Evolutionary conservation across 2,888 invertebrate genomes (phyloP).

Genomic region (Merodon equestris): DNA sequence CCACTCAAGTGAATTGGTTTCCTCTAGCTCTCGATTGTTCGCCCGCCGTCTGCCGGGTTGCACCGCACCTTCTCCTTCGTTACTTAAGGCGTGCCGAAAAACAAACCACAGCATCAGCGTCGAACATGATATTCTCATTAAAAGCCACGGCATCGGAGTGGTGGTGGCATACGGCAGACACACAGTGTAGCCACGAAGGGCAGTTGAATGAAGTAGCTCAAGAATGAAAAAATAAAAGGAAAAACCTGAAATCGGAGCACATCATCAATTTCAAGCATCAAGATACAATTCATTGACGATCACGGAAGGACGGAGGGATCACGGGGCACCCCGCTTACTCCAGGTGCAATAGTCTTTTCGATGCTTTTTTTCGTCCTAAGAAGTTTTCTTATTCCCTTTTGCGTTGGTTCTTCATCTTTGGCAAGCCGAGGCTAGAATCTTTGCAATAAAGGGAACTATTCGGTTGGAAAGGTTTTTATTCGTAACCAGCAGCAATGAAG

Average conservation of each 20-base stretch:
- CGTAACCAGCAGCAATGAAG: background rate
- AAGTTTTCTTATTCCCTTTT: slow-evolving; percentile 39
- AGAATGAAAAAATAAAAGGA: slow-evolving; percentile 19
- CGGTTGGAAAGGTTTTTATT: slow-evolving; percentile 31
- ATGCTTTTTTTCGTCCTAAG: no score
- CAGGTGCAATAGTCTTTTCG: slow-evolving; percentile 54
- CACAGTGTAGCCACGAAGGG: background rate
- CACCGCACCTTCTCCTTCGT: slow-evolving; percentile 1
- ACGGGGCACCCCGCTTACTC: slow-evolving; percentile 5
- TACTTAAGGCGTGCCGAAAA: slow-evolving; percentile 52
- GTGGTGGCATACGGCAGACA: background rate
- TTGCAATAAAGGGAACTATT: slow-evolving; percentile 51
- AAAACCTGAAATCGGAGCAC: slow-evolving; percentile 52
- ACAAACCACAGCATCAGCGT: slow-evolving; percentile 62
- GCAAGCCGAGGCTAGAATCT: slow-evolving; percentile 36
- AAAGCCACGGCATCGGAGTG: background rate
- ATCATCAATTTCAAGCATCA: slow-evolving; percentile 49
- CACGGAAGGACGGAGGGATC: background rate
- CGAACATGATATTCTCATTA: slow-evolving; percentile 66
- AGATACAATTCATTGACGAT: slow-evolving; percentile 21
- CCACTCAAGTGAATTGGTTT: slow-evolving; percentile 56
- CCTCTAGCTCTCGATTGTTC: background rate
- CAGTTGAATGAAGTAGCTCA: slow-evolving; percentile 25
- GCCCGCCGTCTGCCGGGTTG: background rate
- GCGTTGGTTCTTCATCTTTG: slow-evolving; percentile 44